Evolutionary conservation across 2,113 vertebrate genomes (phyloP), one percentile per base, ranked within the genome.

Genomic region (western clawed frog (Xenopus tropicalis)): DNA sequence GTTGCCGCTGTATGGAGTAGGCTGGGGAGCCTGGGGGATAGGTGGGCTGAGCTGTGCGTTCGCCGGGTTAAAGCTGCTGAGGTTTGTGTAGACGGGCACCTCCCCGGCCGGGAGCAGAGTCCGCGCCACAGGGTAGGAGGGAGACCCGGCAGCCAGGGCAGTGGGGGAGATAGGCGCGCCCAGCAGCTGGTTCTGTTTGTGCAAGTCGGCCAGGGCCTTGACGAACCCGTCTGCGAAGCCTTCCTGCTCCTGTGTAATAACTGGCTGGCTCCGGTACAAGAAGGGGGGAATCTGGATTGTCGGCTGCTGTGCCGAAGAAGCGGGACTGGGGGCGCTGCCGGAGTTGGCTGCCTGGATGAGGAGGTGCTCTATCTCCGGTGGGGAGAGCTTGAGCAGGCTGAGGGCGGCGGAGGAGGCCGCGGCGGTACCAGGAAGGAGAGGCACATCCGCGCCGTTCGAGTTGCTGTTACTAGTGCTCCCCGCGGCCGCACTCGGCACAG

Each of bases 111-210:
- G 25, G 62, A 81, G 80, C 44, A 86, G 57, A 43, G 79, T 85
- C 16, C 84, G 73, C 17, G 58, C 20, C 37, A 59, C 46, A 13
- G 69, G 69, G 73, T 80, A 85, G 69, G 79, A 84, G 61, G 37
- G 82, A 22, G 69, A 83, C 77, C 77, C 78, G 66, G 81, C 42
- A 44, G 81, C 44, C 23, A 87, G 78, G 11, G 86, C 78, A 14
- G 82, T 79, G 0, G 88, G 85, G 5, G 85, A 84, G 56, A 85
- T 83, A 20, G 89, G 83, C 3, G 78, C 79, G 10, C 84, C 87
- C 1, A 90, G 69, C 17, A 91, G 80, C 83, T 91, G 90, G 77
- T 89, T 91, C 82, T 91, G 89, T 77, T 91, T 91, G 80, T 91
- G 89, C 37, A 91, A 78, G 70, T 91, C 89, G 5, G 89, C 88